Conservation (phyloP, 2,113 vertebrate genomes). For the Elaphurus davidianus region DNA sequence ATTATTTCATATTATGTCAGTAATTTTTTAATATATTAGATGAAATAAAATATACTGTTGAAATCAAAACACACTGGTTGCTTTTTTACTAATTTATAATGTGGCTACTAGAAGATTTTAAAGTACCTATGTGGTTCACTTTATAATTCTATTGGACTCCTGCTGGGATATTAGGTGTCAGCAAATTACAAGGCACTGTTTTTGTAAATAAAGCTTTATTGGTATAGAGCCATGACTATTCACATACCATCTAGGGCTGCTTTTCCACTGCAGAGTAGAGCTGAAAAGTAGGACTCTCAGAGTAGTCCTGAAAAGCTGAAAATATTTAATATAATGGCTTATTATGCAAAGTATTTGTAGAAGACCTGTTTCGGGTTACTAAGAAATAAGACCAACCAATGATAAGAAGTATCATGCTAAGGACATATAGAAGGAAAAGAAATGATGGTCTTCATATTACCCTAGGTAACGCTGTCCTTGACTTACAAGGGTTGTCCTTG, state of each 20-base stretch:
- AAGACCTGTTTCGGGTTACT: background rate
- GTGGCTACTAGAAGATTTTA: background rate
- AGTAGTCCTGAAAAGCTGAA: background rate
- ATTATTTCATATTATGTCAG: background rate
- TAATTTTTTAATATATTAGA: background rate
- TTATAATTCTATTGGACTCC: background rate
- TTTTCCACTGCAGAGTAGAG: background rate
- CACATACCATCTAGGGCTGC: background rate
- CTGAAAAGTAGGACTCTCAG: background rate
- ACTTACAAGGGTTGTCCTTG: background rate
- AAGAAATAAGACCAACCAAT: background rate
- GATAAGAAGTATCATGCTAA: background rate
- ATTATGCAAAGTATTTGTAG: background rate
- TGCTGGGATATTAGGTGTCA: background rate
- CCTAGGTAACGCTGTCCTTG: background rate
- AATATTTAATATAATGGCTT: background rate
- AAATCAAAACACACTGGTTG: background rate
- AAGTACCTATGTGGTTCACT: background rate
- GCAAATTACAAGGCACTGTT: background rate
- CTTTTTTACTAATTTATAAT: background rate
- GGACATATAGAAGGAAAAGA: background rate
- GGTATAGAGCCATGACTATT: background rate
- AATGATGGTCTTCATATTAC: background rate
- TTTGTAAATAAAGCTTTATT: constrained; percentile 14
- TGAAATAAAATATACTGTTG: constrained; percentile 18